Conservation (phyloP, 2,113 vertebrate genomes). For the Irena cyanogastra region DNA sequence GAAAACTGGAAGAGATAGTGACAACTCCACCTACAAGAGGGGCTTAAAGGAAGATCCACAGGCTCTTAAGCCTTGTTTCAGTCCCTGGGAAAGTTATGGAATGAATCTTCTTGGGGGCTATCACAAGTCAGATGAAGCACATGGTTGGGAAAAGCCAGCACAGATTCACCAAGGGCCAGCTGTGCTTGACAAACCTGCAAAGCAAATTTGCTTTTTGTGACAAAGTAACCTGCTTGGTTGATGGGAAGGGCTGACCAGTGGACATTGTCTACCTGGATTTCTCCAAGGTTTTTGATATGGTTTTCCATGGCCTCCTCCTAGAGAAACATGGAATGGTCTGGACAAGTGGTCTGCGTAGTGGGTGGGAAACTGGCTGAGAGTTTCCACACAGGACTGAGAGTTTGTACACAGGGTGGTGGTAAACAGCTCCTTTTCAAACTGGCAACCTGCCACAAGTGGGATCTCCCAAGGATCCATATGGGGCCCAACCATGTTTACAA, state of each 20-base stretch:
- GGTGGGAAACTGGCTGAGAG: neutral
- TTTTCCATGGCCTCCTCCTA: neutral
- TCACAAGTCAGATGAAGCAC: neutral
- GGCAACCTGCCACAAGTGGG: neutral
- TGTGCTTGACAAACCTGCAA: neutral
- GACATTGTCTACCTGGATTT: neutral
- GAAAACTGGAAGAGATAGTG: neutral
- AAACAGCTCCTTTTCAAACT: neutral
- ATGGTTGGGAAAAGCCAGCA: neutral
- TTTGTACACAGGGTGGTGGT: neutral
- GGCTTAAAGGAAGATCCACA: neutral
- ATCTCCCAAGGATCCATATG: neutral
- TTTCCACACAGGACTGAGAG: neutral
- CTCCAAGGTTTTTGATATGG: neutral
- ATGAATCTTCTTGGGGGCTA: neutral
- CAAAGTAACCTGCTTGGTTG: neutral
- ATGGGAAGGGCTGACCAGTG: rapidly evolving
- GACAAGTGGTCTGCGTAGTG: neutral
- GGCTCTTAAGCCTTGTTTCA: neutral
- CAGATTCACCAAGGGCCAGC: neutral
- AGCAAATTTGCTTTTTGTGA: neutral
- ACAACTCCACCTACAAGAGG: neutral
- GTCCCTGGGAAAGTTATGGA: neutral
- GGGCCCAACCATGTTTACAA: neutral
- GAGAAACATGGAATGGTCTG: neutral